A percentile compares a stretch with the other conserved stretches of the same genome.
phyloP scores from a whole-genome alignment of 2,113 vertebrate species.

The Thomomys bottae region DNA sequence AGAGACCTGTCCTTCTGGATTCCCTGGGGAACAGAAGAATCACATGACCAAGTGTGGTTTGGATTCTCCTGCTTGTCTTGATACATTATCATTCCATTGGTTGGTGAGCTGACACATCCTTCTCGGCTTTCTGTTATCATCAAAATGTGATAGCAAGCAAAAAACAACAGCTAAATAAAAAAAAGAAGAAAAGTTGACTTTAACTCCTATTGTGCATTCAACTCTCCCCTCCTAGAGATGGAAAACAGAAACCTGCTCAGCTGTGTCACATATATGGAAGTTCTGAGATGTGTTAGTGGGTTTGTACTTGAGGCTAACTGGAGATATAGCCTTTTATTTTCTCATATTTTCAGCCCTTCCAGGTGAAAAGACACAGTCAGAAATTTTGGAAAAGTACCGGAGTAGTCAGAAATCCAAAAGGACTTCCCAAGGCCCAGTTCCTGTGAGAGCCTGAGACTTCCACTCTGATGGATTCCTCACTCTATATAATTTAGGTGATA shows the following conservation, averaged over 20 bases:
- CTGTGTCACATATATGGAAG: not conserved
- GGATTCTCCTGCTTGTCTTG: not conserved
- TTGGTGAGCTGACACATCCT: not conserved
- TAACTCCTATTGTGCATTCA: not conserved
- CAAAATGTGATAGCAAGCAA: not conserved
- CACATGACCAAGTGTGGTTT: not conserved
- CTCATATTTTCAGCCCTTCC: not conserved
- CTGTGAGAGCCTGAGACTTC: no score
- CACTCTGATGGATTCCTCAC: no score
- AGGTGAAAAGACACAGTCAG: not conserved
- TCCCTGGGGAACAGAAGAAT: not conserved
- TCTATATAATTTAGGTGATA: not conserved
- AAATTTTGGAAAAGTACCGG: not conserved
- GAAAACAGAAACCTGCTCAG: not conserved
- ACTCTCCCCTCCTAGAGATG: not conserved
- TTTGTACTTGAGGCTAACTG: not conserved
- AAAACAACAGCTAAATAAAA: not conserved
- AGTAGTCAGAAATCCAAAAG: not conserved
- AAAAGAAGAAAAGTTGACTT: not conserved
- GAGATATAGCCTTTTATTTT: not conserved
- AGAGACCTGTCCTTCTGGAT: not conserved
- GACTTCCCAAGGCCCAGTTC: no score
- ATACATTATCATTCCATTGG: not conserved
- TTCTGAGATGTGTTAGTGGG: not conserved
- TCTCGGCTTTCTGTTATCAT: slow-evolving; percentile 2